These are phyloP conservation scores for Cololabis saira DNA, from an alignment of 2,113 vertebrate species.

Conservation along the genomic window DNA sequence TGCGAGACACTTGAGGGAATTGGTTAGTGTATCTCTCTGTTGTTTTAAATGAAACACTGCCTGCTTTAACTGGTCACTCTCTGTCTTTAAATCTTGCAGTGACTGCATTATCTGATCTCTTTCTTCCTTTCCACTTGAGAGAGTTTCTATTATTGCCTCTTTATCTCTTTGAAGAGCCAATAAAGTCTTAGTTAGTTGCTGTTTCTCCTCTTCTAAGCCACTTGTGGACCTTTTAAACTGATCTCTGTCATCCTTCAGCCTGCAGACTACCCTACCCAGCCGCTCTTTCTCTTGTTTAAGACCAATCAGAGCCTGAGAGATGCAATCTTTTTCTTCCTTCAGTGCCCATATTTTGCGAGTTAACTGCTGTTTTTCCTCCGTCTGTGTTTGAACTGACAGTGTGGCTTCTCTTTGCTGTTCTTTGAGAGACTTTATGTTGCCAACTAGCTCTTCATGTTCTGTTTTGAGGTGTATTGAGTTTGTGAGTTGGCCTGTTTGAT, in stretches of 20 bases:
- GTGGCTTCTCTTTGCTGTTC: conserved; percentile 56
- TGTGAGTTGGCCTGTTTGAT: conserved; percentile 31
- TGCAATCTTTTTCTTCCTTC: conserved; percentile 69
- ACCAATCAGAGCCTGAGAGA: conserved; percentile 41
- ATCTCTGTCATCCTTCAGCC: conserved; percentile 57
- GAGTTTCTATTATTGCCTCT: conserved; percentile 21
- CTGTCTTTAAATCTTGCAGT: conserved; percentile 48
- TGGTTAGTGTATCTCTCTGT: conserved; percentile 44
- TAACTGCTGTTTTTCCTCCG: conserved; percentile 70
- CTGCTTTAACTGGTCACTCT: conserved; percentile 54
- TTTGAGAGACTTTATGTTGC: conserved; percentile 37
- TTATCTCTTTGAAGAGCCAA: conserved; percentile 59
- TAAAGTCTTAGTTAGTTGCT: conserved; percentile 37
- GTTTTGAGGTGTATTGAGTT: conserved; percentile 52
- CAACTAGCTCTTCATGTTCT: conserved; percentile 52
- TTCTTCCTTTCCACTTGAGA: conserved; percentile 49
- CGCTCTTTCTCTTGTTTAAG: conserved; percentile 63
- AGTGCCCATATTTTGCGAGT: conserved; percentile 71
- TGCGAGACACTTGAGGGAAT: conserved; percentile 31
- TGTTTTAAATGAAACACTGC: conserved; percentile 45
- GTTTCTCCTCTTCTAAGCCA: conserved; percentile 53
- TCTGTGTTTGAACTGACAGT: conserved; percentile 57
- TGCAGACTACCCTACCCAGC: conserved; percentile 47
- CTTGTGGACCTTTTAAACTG: conserved; percentile 38
- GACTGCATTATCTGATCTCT: conserved; percentile 31